Evolutionary conservation across 1,140 invertebrate species (phyloP).

Genomic region (Drosophila dunni): DNA sequence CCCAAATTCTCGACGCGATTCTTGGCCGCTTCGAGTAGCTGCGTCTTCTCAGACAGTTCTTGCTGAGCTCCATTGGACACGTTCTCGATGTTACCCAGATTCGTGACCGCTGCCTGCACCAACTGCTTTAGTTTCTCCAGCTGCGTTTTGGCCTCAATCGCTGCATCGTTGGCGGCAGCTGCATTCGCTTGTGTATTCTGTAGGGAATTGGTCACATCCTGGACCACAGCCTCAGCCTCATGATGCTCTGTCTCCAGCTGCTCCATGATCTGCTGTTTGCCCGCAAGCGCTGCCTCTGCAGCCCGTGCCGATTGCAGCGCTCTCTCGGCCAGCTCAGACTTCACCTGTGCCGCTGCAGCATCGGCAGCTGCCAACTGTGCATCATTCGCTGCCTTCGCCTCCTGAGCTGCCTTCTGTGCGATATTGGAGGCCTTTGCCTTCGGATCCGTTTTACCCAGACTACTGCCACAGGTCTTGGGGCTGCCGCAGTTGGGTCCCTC

Average conservation of each 20-base stretch:
- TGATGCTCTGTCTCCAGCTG: constrained; percentile 86
- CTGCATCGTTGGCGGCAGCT: constrained; percentile 84
- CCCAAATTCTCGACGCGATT: constrained; percentile 86
- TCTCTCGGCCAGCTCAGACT: constrained; percentile 88
- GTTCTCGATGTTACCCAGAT: constrained; percentile 86
- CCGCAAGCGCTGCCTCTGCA: constrained; percentile 87
- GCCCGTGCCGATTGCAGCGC: constrained; percentile 88
- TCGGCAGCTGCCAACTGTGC: constrained; percentile 88
- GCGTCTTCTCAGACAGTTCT: constrained; percentile 87
- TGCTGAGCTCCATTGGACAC: constrained; percentile 50
- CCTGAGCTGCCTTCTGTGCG: constrained; percentile 88
- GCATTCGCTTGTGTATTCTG: constrained; percentile 87
- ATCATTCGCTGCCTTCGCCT: constrained; percentile 87
- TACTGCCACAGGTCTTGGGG: too few relatives aligned
- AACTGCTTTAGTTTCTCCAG: constrained; percentile 75
- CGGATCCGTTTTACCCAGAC: constrained; percentile 10
- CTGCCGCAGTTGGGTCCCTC: background rate
- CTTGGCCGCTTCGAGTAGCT: constrained; percentile 87
- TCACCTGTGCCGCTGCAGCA: constrained; percentile 88
- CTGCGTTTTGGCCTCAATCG: constrained; percentile 85
- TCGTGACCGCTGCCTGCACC: constrained; percentile 84
- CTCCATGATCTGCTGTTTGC: constrained; percentile 87
- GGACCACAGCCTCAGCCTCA: constrained; percentile 87
- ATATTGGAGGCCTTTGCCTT: constrained; percentile 35
- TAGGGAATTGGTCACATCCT: constrained; percentile 86